These are phyloP conservation scores for Ginglymostoma cirratum DNA, from an alignment of 2,113 vertebrate genomes.

Conservation along the genomic window DNA sequence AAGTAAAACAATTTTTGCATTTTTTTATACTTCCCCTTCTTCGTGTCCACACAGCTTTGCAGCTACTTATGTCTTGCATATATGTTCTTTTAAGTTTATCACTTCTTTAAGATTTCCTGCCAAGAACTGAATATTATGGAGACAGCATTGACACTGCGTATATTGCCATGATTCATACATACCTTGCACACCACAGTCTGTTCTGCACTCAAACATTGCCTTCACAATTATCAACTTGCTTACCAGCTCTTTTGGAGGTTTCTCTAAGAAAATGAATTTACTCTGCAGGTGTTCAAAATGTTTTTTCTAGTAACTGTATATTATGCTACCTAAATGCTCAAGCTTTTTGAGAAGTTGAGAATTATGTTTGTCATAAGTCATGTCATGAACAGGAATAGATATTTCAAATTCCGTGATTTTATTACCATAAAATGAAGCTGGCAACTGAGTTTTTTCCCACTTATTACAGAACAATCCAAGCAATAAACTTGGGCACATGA, in stretches of 20 bases:
- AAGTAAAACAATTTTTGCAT: background rate
- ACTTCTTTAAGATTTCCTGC: background rate
- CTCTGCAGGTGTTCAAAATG: background rate
- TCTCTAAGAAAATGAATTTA: background rate
- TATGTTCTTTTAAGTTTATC: background rate
- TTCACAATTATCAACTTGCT: background rate
- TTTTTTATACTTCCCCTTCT: background rate
- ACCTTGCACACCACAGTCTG: background rate
- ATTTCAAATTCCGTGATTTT: slow-evolving; percentile 38
- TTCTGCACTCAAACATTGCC: background rate
- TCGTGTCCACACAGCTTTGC: background rate
- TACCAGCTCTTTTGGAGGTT: background rate
- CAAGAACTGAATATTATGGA: background rate
- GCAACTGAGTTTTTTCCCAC: background rate
- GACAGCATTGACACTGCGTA: background rate
- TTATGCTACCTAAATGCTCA: background rate
- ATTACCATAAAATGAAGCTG: slow-evolving; percentile 1
- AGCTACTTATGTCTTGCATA: background rate
- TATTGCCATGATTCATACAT: background rate
- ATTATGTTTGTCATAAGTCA: background rate
- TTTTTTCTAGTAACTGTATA: background rate
- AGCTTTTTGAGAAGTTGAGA: background rate
- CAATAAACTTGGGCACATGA: slow-evolving; percentile 73
- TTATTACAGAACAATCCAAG: slow-evolving; percentile 79
- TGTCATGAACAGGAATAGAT: background rate